Evolutionary conservation across 2,113 vertebrate species (phyloP).

Genomic region (Delphinus delphis): DNA sequence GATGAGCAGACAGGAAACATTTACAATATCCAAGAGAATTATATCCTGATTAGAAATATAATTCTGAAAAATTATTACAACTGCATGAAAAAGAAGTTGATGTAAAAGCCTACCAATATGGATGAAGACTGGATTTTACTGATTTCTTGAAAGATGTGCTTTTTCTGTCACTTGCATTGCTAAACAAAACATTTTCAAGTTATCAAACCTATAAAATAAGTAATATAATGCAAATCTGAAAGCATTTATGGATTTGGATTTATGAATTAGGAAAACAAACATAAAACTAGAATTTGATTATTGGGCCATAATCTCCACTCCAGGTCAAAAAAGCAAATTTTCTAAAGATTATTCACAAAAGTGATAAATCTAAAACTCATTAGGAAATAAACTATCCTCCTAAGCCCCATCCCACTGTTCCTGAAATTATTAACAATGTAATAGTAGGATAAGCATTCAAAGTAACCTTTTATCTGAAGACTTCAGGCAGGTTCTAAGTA

Average conservation of each 20-base stretch:
- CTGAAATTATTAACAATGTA: background rate
- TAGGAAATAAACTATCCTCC: background rate
- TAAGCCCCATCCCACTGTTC: background rate
- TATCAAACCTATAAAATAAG: background rate
- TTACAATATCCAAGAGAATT: background rate
- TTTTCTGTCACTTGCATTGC: background rate
- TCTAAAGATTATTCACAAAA: background rate
- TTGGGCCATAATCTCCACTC: background rate
- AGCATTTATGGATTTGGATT: background rate
- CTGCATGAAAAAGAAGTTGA: background rate
- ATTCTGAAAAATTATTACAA: background rate
- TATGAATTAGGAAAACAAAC: background rate
- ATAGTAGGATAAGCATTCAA: background rate
- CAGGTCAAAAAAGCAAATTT: background rate
- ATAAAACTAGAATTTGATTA: background rate
- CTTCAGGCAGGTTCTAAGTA: background rate
- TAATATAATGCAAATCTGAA: background rate
- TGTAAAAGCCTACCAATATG: background rate
- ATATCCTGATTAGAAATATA: background rate
- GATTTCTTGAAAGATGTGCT: background rate
- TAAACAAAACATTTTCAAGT: constrained; percentile 26
- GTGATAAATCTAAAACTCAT: background rate
- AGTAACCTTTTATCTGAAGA: background rate
- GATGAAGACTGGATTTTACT: background rate
- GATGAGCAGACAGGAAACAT: background rate